A percentile compares a stretch with the other conserved stretches of the same genome.
Evolutionary conservation across 2,888 invertebrate species (phyloP).

Genomic region (Ichneumoninae sp.): DNA sequence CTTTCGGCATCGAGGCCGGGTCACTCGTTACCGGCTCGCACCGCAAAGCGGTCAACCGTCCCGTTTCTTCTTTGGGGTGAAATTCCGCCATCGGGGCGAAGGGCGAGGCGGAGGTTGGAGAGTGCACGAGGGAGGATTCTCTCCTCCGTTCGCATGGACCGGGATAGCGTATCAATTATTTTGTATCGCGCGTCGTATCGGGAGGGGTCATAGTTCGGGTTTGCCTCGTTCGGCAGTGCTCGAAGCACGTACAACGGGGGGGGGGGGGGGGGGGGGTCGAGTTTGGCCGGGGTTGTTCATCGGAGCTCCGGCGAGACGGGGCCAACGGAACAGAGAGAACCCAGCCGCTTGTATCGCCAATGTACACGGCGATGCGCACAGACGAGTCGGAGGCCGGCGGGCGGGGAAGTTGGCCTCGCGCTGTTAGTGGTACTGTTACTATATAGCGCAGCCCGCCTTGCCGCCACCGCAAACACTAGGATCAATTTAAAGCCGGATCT

Average conservation of each 20-base stretch:
- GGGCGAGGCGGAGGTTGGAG: no score
- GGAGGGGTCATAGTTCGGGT: constrained; percentile 76
- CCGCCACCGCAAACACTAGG: constrained; percentile 77
- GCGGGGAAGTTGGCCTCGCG: constrained; percentile 32
- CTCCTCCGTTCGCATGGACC: constrained; percentile 7
- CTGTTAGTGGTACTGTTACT: constrained; percentile 29
- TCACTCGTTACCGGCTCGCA: constrained; percentile 32
- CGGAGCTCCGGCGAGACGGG: constrained; percentile 31
- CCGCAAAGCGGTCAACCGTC: constrained; percentile 31
- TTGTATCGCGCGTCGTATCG: constrained; percentile 71
- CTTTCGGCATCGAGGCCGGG: constrained; percentile 19
- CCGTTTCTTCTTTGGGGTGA: constrained; percentile 42
- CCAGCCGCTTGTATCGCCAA: constrained; percentile 14
- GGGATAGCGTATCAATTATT: constrained; percentile 72
- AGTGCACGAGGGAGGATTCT: constrained; percentile 8
- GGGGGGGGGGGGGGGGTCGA: constrained; percentile 23
- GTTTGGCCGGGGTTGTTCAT: constrained; percentile 58
- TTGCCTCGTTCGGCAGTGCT: constrained; percentile 69
- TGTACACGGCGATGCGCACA: constrained; percentile 48
- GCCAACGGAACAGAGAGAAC: constrained; percentile 46
- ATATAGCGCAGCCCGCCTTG: constrained; percentile 58
- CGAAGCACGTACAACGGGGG: constrained; percentile 61
- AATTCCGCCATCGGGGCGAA: constrained; percentile 3
- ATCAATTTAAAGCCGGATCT: constrained; percentile 83
- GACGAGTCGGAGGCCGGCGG: constrained; percentile 10